These are phyloP conservation scores for Stigmatopora argus DNA, from an alignment of 2,113 vertebrate species.

Conservation along the genomic window DNA sequence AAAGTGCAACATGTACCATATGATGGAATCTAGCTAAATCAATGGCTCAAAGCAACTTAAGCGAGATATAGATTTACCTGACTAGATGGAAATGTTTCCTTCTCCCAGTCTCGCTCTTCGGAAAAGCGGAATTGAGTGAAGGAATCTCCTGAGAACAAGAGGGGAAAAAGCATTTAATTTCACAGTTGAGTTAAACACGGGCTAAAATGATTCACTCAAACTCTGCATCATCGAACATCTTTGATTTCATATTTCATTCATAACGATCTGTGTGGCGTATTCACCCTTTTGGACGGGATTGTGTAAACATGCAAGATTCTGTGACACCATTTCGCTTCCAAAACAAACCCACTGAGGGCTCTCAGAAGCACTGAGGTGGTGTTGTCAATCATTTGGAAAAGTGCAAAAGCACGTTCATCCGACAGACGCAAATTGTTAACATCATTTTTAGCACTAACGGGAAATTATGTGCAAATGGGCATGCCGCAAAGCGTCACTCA, in stretches of 20 bases:
- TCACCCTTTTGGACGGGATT: conserved; percentile 1
- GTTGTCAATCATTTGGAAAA: conserved; percentile 16
- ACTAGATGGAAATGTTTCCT: conserved; percentile 67
- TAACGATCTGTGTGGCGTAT: background rate
- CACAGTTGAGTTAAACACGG: background rate
- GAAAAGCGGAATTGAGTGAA: conserved; percentile 89
- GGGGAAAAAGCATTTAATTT: background rate
- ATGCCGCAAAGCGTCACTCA: conserved; percentile 2
- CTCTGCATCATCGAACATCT: background rate
- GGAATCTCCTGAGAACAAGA: conserved; percentile 78
- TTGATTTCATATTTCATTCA: background rate
- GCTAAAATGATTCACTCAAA: background rate
- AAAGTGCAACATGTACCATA: background rate
- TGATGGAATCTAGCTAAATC: background rate
- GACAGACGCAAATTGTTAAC: background rate
- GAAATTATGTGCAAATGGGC: background rate
- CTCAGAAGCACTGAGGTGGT: background rate
- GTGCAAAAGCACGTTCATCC: background rate
- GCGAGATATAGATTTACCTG: conserved; percentile 70
- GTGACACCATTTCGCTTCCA: conserved; percentile 9
- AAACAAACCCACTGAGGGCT: conserved; percentile 15
- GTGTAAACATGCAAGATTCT: conserved; percentile 17
- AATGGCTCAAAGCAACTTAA: background rate
- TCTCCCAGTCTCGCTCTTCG: conserved; percentile 90
- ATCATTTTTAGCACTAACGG: background rate